These are phyloP conservation scores for Stegana nigrithorax DNA, from an alignment of 2,888 invertebrate genomes.

Conservation along the genomic window DNA sequence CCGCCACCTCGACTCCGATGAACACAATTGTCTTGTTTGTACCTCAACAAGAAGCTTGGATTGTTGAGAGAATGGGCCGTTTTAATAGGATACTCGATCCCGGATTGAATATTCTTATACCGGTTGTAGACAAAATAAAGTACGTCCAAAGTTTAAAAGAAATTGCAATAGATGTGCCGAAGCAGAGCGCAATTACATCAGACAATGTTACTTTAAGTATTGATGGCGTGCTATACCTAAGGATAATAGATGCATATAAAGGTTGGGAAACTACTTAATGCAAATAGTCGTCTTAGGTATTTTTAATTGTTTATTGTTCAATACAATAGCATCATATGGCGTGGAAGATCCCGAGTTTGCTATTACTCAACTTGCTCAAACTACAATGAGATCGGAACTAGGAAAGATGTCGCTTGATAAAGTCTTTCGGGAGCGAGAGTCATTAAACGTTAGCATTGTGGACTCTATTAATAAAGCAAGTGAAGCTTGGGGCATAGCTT, in stretches of 20 bases:
- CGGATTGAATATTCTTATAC: constrained; percentile 92
- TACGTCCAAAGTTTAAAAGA: constrained; percentile 99
- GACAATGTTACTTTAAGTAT: constrained; percentile 97
- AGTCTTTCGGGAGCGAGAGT: constrained; percentile 96
- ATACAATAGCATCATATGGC: constrained; percentile 87
- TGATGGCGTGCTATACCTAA: constrained; percentile 96
- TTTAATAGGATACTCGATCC: constrained; percentile 94
- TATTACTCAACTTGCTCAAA: constrained; percentile 98
- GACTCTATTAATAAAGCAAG: constrained; percentile 98
- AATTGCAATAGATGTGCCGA: constrained; percentile 98
- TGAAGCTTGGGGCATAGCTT: constrained; percentile 97
- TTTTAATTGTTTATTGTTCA: constrained; percentile 4
- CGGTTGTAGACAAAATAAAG: constrained; percentile 90
- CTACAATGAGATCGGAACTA: constrained; percentile 98
- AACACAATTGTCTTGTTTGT: constrained; percentile 98
- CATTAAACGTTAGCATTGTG: constrained; percentile 93
- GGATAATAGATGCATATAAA: constrained; percentile 93
- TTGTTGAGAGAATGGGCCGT: constrained; percentile 98
- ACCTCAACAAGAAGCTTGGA: constrained; percentile 99
- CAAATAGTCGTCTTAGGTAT: not conserved
- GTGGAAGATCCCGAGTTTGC: constrained; percentile 99
- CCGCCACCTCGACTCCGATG: constrained; percentile 80
- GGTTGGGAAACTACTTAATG: constrained; percentile 67
- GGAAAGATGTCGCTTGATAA: constrained; percentile 97
- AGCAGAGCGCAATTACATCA: constrained; percentile 97